Conservation (phyloP, 2,113 vertebrate genomes). For the Mustela nigripes region DNA sequence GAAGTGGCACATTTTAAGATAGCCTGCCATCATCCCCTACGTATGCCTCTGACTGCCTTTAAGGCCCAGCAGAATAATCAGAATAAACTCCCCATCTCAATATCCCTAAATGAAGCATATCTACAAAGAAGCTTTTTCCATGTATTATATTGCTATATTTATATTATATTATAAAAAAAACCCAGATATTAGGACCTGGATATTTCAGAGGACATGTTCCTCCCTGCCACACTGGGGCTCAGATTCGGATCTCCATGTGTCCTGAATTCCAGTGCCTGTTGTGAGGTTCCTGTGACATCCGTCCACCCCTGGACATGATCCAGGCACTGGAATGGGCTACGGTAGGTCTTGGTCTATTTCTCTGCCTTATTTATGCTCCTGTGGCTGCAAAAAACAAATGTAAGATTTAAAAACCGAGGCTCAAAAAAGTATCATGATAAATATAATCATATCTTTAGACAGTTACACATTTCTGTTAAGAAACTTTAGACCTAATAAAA, state of each 20-base stretch:
- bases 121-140: background rate
- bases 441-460: background rate
- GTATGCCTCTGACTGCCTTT: fast-evolving
- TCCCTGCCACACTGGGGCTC: background rate
- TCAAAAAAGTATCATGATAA: background rate
- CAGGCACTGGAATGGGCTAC: fast-evolving
- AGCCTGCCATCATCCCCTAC: background rate
- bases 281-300: fast-evolving
- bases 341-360: background rate
- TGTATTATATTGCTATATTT: no score
- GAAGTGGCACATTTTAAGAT: background rate
- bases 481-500: slow-evolving; percentile 64
- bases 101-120: background rate
- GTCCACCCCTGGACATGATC: fast-evolving
- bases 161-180: no score
- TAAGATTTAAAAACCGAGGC: background rate
- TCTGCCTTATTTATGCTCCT: background rate
- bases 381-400: background rate
- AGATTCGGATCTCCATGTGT: no score
- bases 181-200: background rate
- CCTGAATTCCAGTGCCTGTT: fast-evolving
- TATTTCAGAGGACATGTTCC: background rate
- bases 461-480: slow-evolving; percentile 30
- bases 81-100: no score
- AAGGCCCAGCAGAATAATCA: background rate